Evolutionary conservation across 1,140 invertebrate species (phyloP).

Genomic region (roundworm (Caenorhabditis elegans)): DNA sequence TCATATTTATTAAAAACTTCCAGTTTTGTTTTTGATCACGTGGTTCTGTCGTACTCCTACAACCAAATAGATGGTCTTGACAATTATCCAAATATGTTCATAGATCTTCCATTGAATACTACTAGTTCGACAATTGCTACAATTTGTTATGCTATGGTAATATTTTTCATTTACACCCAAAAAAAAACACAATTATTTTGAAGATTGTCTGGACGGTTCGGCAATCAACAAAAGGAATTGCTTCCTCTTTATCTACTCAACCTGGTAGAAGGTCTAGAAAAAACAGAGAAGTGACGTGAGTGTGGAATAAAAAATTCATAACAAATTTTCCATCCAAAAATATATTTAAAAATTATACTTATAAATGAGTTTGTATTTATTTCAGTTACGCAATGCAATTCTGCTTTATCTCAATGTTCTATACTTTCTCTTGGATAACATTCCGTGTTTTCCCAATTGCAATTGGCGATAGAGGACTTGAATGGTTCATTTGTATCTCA

Average conservation of each 20-base stretch:
- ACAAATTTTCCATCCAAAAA: background rate
- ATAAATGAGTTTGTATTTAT: no score
- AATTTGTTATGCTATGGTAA: constrained; percentile 13
- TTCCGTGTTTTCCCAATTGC: constrained; percentile 8
- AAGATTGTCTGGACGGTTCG: background rate
- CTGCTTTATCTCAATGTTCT: constrained; percentile 36
- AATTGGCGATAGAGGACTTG: background rate
- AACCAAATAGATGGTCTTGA: constrained; percentile 17
- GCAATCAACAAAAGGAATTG: background rate
- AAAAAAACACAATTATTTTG: background rate
- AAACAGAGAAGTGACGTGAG: constrained; percentile 24
- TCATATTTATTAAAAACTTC: no score
- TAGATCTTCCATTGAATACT: constrained; percentile 6
- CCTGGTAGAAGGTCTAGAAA: background rate
- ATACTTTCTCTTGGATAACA: constrained; percentile 14
- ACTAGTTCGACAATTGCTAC: background rate
- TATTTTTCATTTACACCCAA: background rate
- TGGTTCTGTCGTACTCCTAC: background rate
- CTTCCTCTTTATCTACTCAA: background rate
- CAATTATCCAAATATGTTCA: constrained; percentile 29
- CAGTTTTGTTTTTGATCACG: background rate
- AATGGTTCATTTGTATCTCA: constrained; percentile 20
- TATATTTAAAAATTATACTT: background rate
- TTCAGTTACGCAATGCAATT: constrained; percentile 35
- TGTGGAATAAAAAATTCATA: background rate